Evolutionary conservation across 1,140 invertebrate species (phyloP).

Genomic region (Drosophila mauritiana): DNA sequence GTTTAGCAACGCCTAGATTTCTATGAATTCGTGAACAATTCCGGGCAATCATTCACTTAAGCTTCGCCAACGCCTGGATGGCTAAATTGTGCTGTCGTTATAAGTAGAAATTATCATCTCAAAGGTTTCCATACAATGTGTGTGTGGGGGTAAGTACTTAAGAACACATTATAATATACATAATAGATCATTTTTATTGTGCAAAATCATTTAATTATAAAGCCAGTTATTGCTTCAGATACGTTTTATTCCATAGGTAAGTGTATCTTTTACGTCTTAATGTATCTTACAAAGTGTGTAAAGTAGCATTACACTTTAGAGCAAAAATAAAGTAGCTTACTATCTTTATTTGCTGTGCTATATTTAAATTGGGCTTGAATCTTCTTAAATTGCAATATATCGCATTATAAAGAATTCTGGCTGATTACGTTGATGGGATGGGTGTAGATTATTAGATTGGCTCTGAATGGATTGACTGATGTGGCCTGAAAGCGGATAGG

Average conservation of each 20-base stretch:
- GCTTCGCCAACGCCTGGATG: constrained; percentile 52
- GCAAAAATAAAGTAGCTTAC: neutral
- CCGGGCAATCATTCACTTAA: constrained; percentile 78
- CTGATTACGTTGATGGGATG: constrained; percentile 26
- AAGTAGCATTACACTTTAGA: no score
- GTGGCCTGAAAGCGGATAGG: neutral
- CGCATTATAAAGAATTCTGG: constrained; percentile 7
- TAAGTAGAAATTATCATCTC: constrained; percentile 51
- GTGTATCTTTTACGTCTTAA: no score
- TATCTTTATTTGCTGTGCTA: constrained; percentile 12
- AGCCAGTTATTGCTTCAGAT: neutral
- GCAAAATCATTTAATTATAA: neutral
- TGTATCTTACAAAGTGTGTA: no score
- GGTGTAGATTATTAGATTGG: constrained; percentile 27
- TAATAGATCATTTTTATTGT: neutral
- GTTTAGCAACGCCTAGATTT: constrained; percentile 32
- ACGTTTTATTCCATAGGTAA: no score
- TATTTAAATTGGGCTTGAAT: constrained; percentile 22
- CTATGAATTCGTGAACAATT: constrained; percentile 65
- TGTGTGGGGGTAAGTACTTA: constrained; percentile 19
- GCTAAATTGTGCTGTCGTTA: constrained; percentile 56
- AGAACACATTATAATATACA: constrained; percentile 5
- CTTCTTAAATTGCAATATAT: constrained; percentile 20
- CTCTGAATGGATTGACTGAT: constrained; percentile 2
- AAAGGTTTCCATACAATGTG: constrained; percentile 1